These are phyloP conservation scores for Danionella cerebrum DNA, from an alignment of 2,113 vertebrate genomes.

Conservation along the genomic window DNA sequence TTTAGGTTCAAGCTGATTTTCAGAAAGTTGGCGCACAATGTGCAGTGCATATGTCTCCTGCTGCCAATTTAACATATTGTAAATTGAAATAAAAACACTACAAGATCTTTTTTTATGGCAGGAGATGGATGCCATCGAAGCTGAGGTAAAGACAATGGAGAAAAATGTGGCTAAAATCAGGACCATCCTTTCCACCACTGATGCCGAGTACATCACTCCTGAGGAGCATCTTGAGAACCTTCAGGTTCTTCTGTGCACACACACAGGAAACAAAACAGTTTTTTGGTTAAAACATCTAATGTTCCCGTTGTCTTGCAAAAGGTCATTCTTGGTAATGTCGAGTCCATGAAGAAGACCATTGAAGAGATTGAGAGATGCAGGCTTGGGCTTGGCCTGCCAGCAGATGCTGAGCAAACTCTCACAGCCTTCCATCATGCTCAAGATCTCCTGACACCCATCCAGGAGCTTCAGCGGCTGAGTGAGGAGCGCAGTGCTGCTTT, in stretches of 20 bases:
- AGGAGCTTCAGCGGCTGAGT: constrained; percentile 71
- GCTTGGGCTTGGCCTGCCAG: constrained; percentile 61
- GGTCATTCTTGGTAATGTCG: constrained; percentile 80
- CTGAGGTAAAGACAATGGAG: constrained; percentile 78
- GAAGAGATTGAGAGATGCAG: constrained; percentile 70
- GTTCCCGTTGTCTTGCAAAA: constrained; percentile 37
- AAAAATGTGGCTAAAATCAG: constrained; percentile 77
- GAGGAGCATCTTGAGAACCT: constrained; percentile 76
- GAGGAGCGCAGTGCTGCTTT: constrained; percentile 65
- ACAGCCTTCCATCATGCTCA: constrained; percentile 68
- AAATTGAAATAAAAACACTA: too few species aligned
- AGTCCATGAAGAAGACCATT: constrained; percentile 72
- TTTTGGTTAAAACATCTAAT: too few species aligned
- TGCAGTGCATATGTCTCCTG: too few species aligned
- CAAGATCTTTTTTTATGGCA: constrained; percentile 43
- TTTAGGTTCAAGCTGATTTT: too few species aligned
- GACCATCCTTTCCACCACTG: constrained; percentile 73
- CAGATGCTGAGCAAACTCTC: constrained; percentile 57
- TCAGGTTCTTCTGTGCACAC: constrained; percentile 73
- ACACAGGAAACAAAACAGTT: too few species aligned
- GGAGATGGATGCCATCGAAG: constrained; percentile 78
- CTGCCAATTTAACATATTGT: too few species aligned
- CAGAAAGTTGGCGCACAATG: too few species aligned
- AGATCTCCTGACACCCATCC: constrained; percentile 65
- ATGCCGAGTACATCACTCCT: constrained; percentile 66